Percentiles rank a stretch among this genome's conserved stretches.
Conservation (phyloP, 2,888 invertebrate genomes). For the Odontocolon sp. region DNA sequence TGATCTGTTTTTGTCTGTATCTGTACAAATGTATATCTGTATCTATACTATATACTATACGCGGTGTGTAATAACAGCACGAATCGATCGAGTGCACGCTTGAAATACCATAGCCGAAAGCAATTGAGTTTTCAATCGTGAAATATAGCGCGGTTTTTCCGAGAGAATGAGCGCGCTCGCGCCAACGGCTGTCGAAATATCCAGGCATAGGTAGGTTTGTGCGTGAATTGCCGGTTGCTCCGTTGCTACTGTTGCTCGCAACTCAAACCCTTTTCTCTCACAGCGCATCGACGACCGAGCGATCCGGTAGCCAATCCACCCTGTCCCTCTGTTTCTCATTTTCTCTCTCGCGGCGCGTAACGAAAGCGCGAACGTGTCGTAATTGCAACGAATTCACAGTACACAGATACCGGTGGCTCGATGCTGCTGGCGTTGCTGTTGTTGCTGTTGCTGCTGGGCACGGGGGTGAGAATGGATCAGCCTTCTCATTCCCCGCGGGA, state of each 20-base stretch:
- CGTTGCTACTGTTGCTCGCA: not conserved
- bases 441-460: no score
- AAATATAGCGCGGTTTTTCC: slow-evolving; percentile 13
- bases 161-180: not conserved
- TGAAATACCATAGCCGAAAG: not conserved
- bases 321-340: not conserved
- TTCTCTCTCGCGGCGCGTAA: slow-evolving; percentile 13
- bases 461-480: not conserved
- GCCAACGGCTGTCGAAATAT: slow-evolving; percentile 12
- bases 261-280: not conserved
- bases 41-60: no score
- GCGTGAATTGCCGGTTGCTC: not conserved
- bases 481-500: not conserved
- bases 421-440: no score
- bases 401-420: not conserved
- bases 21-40: no score
- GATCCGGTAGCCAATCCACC: not conserved
- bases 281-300: slow-evolving; percentile 11
- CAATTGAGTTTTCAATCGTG: slow-evolving; percentile 14
- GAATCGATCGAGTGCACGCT: slow-evolving; percentile 10
- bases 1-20: not conserved
- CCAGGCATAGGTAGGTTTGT: not conserved
- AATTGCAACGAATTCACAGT: slow-evolving; percentile 15
- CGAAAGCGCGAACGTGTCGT: slow-evolving; percentile 8
- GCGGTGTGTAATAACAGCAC: not conserved